These are phyloP conservation scores for Lamproptera curius DNA, from an alignment of 2,888 invertebrate species.

Conservation along the genomic window DNA sequence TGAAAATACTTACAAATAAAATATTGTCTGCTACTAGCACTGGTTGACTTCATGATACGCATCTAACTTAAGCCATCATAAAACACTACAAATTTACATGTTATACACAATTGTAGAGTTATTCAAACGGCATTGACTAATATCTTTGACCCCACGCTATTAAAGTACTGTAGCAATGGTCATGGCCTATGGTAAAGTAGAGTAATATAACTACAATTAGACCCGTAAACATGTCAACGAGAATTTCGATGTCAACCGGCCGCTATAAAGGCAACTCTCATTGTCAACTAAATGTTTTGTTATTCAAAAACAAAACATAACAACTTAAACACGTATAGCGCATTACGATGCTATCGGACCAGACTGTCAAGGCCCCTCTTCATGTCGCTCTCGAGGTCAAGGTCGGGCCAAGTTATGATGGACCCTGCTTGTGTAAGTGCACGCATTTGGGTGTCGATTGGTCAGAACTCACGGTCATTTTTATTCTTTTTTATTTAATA, in stretches of 20 bases:
- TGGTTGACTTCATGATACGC: too few relatives aligned
- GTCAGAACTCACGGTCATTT: too few relatives aligned
- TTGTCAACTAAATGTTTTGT: background rate
- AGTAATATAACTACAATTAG: background rate
- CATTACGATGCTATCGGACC: conserved; percentile 13
- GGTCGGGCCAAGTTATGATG: conserved; percentile 6
- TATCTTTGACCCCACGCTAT: too few relatives aligned
- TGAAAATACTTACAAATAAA: too few relatives aligned
- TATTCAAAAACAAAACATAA: conserved; percentile 1
- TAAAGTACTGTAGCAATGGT: background rate
- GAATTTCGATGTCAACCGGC: background rate
- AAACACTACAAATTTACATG: too few relatives aligned
- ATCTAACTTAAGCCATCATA: too few relatives aligned
- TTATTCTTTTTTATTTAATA: background rate
- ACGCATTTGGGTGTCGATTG: background rate
- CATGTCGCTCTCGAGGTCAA: conserved; percentile 10
- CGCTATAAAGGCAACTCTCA: background rate
- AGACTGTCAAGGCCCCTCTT: conserved; percentile 11
- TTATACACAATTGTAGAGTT: too few relatives aligned
- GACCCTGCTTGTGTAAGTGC: background rate
- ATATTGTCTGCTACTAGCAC: too few relatives aligned
- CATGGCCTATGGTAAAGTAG: background rate
- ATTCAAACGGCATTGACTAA: too few relatives aligned
- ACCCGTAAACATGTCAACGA: background rate
- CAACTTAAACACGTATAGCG: background rate